These are phyloP conservation scores for Eupsittula cactorum DNA, from an alignment of 2,113 vertebrate species.

Conservation along the genomic window DNA sequence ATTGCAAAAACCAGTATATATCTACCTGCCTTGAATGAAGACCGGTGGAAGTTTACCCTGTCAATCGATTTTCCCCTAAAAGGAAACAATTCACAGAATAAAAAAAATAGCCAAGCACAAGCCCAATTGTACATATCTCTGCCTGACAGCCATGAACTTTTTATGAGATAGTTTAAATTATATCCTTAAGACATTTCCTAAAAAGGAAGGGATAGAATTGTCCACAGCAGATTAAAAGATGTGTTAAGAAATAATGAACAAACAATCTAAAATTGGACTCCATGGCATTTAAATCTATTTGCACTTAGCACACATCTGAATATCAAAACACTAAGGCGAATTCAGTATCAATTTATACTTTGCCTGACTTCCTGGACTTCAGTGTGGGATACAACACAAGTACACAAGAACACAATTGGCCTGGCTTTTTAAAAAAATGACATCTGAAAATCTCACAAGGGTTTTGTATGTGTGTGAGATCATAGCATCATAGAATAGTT, in stretches of 20 bases:
- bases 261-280: constrained; percentile 27
- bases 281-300: background rate
- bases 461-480: background rate
- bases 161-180: constrained; percentile 57
- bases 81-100: constrained; percentile 62
- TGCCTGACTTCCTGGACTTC: background rate
- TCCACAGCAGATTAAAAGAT: constrained; percentile 24
- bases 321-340: background rate
- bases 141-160: constrained; percentile 50
- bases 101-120: constrained; percentile 44
- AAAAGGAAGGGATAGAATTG: constrained; percentile 55
- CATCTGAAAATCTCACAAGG: background rate
- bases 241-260: constrained; percentile 48
- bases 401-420: background rate
- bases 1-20: background rate
- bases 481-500: too few relatives aligned
- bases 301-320: background rate
- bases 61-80: constrained; percentile 59
- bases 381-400: background rate
- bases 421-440: background rate
- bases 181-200: constrained; percentile 65
- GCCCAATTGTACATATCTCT: constrained; percentile 42
- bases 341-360: background rate
- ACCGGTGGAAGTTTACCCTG: constrained; percentile 9
- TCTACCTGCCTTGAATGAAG: background rate